These are phyloP conservation scores for Mandrillus leucophaeus DNA, from an alignment of 2,113 vertebrate genomes.

Conservation along the genomic window DNA sequence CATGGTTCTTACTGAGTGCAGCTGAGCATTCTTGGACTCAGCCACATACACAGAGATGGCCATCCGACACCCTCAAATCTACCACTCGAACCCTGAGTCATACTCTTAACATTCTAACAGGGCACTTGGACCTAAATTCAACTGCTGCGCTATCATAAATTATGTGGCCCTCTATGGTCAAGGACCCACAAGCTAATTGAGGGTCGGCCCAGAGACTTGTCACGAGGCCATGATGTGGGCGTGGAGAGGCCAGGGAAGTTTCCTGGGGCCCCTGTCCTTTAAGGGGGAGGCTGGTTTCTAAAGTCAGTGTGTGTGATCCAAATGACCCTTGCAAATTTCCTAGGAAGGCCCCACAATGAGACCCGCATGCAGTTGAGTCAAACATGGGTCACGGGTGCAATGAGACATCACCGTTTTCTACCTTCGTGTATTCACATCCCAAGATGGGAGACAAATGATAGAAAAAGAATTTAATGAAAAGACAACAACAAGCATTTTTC, in stretches of 20 bases:
- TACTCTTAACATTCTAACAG: rapidly evolving
- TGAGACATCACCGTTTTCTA: neutral
- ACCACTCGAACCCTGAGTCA: rapidly evolving
- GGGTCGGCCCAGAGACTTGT: neutral
- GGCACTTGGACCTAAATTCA: neutral
- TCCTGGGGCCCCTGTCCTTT: rapidly evolving
- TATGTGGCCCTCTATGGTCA: rapidly evolving
- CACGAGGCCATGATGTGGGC: rapidly evolving
- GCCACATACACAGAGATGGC: rapidly evolving
- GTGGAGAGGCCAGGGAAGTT: neutral
- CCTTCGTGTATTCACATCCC: neutral
- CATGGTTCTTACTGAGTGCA: neutral
- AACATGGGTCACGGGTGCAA: rapidly evolving
- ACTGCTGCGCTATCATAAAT: neutral
- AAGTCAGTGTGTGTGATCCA: rapidly evolving
- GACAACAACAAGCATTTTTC: neutral
- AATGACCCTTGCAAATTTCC: neutral
- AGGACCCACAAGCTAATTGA: neutral
- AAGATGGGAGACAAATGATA: neutral
- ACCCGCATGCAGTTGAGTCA: rapidly evolving
- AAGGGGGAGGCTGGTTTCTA: neutral
- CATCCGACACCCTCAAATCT: too few species aligned
- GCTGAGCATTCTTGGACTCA: neutral
- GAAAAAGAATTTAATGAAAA: neutral
- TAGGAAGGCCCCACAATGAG: rapidly evolving